Conservation (phyloP, 2,888 invertebrate species). For the Tenodera sinensis region DNA sequence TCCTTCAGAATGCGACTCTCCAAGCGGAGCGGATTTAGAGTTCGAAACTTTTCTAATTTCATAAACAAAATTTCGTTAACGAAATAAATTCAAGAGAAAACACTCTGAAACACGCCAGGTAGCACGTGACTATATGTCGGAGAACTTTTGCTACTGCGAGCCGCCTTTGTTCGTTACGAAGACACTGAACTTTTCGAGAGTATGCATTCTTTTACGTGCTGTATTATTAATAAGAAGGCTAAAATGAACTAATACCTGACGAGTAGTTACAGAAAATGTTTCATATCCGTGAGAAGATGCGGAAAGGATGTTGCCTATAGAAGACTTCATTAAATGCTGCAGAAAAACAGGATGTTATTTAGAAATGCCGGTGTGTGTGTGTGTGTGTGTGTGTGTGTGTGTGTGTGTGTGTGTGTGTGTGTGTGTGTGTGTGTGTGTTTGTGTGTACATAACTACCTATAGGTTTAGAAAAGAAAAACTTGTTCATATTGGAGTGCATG, state of each 20-base stretch:
- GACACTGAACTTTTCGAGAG: not conserved
- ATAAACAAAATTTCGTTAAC: no score
- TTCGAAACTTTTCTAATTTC: no score
- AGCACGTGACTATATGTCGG: no score
- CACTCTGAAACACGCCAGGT: no score
- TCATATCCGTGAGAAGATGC: not conserved
- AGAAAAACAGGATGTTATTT: not conserved
- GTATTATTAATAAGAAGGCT: not conserved
- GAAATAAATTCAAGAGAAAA: no score
- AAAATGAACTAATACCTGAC: not conserved
- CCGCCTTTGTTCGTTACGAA: no score
- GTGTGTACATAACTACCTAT: not conserved
- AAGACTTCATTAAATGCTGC: not conserved
- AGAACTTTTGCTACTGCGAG: no score
- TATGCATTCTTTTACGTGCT: not conserved
- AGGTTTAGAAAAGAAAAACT: not conserved
- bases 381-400: not conserved
- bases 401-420: not conserved
- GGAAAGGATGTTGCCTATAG: not conserved
- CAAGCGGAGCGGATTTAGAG: no score
- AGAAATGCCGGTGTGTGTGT: not conserved
- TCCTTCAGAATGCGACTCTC: no score
- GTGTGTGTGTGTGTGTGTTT: not conserved
- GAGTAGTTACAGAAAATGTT: not conserved
- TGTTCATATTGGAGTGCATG: not conserved